phyloP scores from a whole-genome alignment of 1,140 invertebrate genomes.

The Aphelinus atriplicis region DNA sequence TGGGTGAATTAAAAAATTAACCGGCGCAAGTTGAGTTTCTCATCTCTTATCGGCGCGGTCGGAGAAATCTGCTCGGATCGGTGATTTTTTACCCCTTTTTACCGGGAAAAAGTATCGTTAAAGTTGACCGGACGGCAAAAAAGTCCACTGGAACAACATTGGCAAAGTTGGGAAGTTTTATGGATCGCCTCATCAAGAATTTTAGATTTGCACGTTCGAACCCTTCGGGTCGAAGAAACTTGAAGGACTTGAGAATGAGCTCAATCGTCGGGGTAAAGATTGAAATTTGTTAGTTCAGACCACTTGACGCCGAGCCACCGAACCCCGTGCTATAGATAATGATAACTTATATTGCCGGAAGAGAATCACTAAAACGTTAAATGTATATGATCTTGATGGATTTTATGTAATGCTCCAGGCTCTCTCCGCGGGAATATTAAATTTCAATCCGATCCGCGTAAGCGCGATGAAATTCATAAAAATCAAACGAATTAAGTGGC shows the following conservation, averaged over 20 bases:
- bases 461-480: too few relatives aligned
- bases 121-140: slow-evolving; percentile 29
- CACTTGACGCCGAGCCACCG: not conserved
- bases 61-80: not conserved
- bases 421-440: too few relatives aligned
- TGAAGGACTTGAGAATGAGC: slow-evolving; percentile 29
- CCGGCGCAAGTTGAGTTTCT: slow-evolving; percentile 11
- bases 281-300: slow-evolving; percentile 12
- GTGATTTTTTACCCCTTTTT: slow-evolving; percentile 17
- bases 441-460: too few relatives aligned
- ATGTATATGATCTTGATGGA: too few relatives aligned
- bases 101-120: slow-evolving; percentile 10
- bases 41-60: not conserved
- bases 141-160: slow-evolving; percentile 13
- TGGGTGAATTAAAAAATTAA: slow-evolving; percentile 36
- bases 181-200: slow-evolving; percentile 20
- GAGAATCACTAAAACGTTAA: too few relatives aligned
- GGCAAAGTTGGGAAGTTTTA: slow-evolving; percentile 27
- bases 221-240: slow-evolving; percentile 1
- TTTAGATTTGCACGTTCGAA: slow-evolving; percentile 30
- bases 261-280: slow-evolving; percentile 9
- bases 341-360: too few relatives aligned
- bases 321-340: too few relatives aligned
- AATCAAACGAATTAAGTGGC: too few relatives aligned
- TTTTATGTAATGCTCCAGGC: too few relatives aligned